These are phyloP conservation scores for Blastomussa wellsi DNA, from an alignment of 92 coral and sea anemone species.

Conservation along the genomic window DNA sequence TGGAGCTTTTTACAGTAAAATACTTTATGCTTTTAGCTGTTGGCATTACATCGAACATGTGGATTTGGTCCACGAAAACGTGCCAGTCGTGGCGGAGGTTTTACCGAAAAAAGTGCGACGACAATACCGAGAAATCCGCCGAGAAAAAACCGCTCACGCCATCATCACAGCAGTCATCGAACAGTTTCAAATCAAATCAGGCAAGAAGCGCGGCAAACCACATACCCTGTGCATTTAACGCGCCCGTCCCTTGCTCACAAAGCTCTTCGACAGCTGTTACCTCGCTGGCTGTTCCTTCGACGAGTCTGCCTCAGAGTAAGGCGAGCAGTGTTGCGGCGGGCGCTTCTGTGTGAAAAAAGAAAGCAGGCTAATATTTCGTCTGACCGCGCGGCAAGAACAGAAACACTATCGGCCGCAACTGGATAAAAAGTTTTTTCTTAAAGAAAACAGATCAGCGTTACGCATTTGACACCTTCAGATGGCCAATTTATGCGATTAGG, in stretches of 20 bases:
- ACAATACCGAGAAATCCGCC: conserved; percentile 23
- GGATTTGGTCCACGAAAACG: conserved; percentile 98
- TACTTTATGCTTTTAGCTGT: conserved; percentile 92
- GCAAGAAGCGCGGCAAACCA: conserved; percentile 19
- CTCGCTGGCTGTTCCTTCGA: conserved; percentile 21
- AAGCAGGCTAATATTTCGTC: conserved; percentile 3
- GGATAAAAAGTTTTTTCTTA: background rate
- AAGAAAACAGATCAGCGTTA: conserved; percentile 40
- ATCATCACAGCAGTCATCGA: conserved; percentile 6
- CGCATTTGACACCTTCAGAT: conserved; percentile 46
- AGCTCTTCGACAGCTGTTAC: conserved; percentile 47
- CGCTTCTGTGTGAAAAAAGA: conserved; percentile 63
- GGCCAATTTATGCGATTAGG: conserved; percentile 37
- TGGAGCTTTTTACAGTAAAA: conserved; percentile 88
- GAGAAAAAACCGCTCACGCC: conserved; percentile 41
- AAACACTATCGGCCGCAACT: conserved; percentile 1
- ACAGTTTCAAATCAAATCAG: conserved; percentile 33
- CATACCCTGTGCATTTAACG: conserved; percentile 39
- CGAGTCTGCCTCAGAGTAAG: conserved; percentile 66
- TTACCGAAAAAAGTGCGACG: conserved; percentile 62
- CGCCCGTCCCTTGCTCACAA: conserved; percentile 43
- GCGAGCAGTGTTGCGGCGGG: conserved; percentile 72
- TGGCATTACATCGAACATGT: conserved; percentile 94
- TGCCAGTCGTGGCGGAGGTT: conserved; percentile 86
- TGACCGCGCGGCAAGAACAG: conserved; percentile 8